A percentile compares a stretch with the other conserved stretches of the same genome.
Evolutionary conservation across 2,888 invertebrate genomes (phyloP).

Genomic region (Orthonevra nobilis): DNA sequence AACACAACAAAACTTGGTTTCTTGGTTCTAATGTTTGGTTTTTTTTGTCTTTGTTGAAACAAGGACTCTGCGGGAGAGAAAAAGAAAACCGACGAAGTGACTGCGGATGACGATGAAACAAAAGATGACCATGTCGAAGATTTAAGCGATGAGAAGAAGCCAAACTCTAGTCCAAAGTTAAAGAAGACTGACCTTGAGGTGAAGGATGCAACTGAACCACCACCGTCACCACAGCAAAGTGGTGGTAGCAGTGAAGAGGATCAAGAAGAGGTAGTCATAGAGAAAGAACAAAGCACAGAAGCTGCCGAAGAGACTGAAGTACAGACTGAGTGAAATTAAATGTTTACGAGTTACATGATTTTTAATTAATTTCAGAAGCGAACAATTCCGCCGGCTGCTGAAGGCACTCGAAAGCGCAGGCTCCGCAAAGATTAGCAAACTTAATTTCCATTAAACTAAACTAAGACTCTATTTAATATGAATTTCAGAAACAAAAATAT

Average conservation of each 20-base stretch:
- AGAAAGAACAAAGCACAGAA: conserved; percentile 66
- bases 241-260: conserved; percentile 72
- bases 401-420: conserved; percentile 76
- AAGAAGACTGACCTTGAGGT: conserved; percentile 80
- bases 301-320: conserved; percentile 75
- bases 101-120: conserved; percentile 81
- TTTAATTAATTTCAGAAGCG: conserved; percentile 28
- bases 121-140: conserved; percentile 64
- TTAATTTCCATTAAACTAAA: conserved; percentile 57
- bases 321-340: not conserved
- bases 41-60: conserved; percentile 1
- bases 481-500: conserved; percentile 40
- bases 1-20: no score
- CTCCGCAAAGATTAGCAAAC: conserved; percentile 77
- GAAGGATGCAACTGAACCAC: conserved; percentile 67
- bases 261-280: conserved; percentile 71
- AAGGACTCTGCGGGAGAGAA: conserved; percentile 81
- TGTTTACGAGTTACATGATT: not conserved
- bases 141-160: conserved; percentile 64
- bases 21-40: not conserved
- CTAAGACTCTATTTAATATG: conserved; percentile 64
- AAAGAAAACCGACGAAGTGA: conserved; percentile 88
- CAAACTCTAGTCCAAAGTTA: conserved; percentile 76
- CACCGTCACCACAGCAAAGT: conserved; percentile 62
- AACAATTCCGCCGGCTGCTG: conserved; percentile 53